Percentiles rank a stretch among this genome's conserved stretches.
phyloP scores from a whole-genome alignment of 2,888 invertebrate species.

The Drosophila longiperda region DNA sequence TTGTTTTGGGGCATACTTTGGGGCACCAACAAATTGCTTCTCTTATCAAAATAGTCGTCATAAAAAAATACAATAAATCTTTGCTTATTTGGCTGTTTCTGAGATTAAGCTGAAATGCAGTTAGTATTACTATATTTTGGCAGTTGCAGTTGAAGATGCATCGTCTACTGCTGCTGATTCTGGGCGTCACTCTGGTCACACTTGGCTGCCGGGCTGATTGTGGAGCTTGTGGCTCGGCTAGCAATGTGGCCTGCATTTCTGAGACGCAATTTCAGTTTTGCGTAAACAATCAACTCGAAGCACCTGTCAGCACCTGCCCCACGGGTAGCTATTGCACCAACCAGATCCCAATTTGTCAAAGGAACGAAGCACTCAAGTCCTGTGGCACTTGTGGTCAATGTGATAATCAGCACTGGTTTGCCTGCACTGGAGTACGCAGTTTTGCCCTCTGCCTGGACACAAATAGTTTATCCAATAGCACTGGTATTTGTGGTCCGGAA shows the following conservation, averaged over 20 bases:
- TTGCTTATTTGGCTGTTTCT: not conserved
- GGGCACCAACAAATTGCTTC: constrained; percentile 12
- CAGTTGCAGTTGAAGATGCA: constrained; percentile 51
- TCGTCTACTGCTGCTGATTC: constrained; percentile 9
- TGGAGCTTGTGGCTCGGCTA: constrained; percentile 45
- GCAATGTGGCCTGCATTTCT: constrained; percentile 67
- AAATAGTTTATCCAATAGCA: constrained; percentile 22
- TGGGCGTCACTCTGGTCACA: not conserved
- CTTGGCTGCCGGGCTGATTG: constrained; percentile 45
- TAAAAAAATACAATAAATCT: constrained; percentile 7
- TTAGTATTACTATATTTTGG: not conserved
- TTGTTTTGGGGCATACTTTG: constrained; percentile 39
- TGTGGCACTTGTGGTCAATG: constrained; percentile 68
- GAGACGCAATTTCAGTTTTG: constrained; percentile 65
- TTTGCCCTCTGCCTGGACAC: constrained; percentile 70
- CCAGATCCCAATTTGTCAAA: constrained; percentile 34
- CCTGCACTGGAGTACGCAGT: constrained; percentile 61
- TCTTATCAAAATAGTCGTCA: constrained; percentile 3
- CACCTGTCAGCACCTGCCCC: constrained; percentile 51
- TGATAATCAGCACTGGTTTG: constrained; percentile 54
- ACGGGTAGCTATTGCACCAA: constrained; percentile 48
- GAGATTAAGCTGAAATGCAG: constrained; percentile 17
- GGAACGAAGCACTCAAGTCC: constrained; percentile 20
- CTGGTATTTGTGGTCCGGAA: constrained; percentile 42
- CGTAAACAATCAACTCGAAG: constrained; percentile 34